A percentile compares a stretch with the other conserved stretches of the same genome.
phyloP scores from a whole-genome alignment of 2,113 vertebrate species.

The Oncorhynchus tshawytscha region DNA sequence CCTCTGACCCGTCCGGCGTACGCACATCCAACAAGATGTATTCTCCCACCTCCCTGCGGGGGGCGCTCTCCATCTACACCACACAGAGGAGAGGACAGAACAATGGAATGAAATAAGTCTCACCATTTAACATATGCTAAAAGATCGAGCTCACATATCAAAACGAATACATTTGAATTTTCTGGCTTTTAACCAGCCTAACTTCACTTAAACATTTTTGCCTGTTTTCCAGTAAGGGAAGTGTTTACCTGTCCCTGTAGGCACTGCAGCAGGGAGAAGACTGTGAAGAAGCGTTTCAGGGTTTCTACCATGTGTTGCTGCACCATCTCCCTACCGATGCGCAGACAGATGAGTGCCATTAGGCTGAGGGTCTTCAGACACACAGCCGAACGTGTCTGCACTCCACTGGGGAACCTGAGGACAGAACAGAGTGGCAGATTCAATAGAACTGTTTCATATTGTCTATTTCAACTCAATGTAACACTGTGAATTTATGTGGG shows the following conservation, averaged over 20 bases:
- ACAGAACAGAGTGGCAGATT: conserved; percentile 33
- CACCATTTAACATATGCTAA: background rate
- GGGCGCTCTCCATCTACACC: conserved; percentile 63
- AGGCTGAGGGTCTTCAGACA: conserved; percentile 94
- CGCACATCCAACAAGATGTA: conserved; percentile 74
- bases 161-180: too few species aligned
- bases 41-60: conserved; percentile 74
- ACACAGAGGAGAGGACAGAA: background rate
- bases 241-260: conserved; percentile 81
- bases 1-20: conserved; percentile 69
- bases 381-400: conserved; percentile 87
- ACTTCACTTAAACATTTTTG: too few species aligned
- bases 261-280: conserved; percentile 84
- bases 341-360: conserved; percentile 91
- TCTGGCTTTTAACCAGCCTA: background rate
- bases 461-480: background rate
- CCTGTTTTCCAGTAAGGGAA: background rate
- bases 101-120: background rate
- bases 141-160: too few species aligned
- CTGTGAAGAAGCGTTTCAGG: conserved; percentile 83
- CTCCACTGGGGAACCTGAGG: conserved; percentile 90
- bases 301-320: conserved; percentile 92
- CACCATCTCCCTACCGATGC: conserved; percentile 97
- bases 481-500: too few species aligned
- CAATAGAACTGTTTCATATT: background rate